Evolutionary conservation across 2,797 vertebrate species (phyloP).

Genomic region (Sebastes variabilis): DNA sequence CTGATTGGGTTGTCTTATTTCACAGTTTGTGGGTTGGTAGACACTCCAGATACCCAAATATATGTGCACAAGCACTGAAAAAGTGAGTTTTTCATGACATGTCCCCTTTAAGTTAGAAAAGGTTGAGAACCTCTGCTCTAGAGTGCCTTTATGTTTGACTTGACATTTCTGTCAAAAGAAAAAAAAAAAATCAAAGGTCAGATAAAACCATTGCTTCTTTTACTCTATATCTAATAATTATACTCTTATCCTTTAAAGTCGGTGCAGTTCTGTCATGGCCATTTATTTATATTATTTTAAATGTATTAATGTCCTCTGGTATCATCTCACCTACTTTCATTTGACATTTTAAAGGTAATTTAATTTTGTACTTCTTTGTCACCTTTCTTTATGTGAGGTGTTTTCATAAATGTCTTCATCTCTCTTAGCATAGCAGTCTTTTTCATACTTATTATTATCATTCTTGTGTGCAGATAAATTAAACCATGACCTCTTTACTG

Average conservation of each 20-base stretch:
- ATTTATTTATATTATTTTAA: slow-evolving; percentile 24
- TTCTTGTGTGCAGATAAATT: not conserved
- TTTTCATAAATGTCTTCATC: slow-evolving; percentile 19
- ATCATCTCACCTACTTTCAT: slow-evolving; percentile 5
- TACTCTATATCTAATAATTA: not conserved
- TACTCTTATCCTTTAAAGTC: slow-evolving; percentile 30
- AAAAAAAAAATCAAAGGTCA: slow-evolving; percentile 27
- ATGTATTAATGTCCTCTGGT: not conserved
- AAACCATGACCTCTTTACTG: not conserved
- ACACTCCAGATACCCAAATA: no score
- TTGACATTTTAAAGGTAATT: slow-evolving; percentile 47
- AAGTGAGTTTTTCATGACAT: not conserved
- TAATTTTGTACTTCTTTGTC: slow-evolving; percentile 11
- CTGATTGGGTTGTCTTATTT: not conserved
- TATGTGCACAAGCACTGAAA: not conserved
- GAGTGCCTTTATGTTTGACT: slow-evolving; percentile 1
- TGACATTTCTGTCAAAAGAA: slow-evolving; percentile 15
- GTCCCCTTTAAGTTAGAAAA: not conserved
- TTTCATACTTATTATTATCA: not conserved
- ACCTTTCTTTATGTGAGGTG: not conserved
- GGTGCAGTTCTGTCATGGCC: not conserved
- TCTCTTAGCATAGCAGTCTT: not conserved
- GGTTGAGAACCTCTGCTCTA: not conserved
- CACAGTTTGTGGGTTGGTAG: no score
- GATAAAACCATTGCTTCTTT: slow-evolving; percentile 8